Evolutionary conservation across 2,797 vertebrate species (phyloP), one percentile per base, ranked within the genome.

Genomic region (Syngnathus acus): DNA sequence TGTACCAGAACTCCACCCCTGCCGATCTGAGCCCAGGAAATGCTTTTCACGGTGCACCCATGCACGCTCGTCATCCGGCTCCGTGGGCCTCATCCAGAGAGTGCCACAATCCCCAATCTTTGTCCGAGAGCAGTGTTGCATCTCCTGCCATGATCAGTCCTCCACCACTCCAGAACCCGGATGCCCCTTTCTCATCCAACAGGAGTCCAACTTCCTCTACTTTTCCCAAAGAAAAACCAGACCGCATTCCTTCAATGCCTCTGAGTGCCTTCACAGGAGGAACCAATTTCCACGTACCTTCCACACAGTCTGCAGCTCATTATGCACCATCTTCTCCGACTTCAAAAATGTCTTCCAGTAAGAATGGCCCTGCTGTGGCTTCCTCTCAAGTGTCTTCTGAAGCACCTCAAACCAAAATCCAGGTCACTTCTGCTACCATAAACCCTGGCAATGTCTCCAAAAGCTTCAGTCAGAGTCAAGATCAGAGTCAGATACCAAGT

Each of bases 201-300:
- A 86, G 68, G 66, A 88, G 81, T 23, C 78, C 86, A 75, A 84
- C 39, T 74, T 72, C 65, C 32, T 82, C n/a, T 70, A 32, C 70
- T 14, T 51, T 67, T 17, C 68, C 1, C 23, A 43, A 75, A 4
- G 65, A 70, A 4, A 85, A 70, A 58, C 72, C 81, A 11, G 88
- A 89, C 65, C 74, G 76, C 68, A 68, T 84, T 64, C 80, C 85
- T 16, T 60, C 68, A 4, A 72, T 87, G 62, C 85, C 87, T 54
- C 70, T 84, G 61, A 87, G 83, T 65, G 79, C 84, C 73, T 85
- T 89, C 74, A 76, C 86, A 6, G 86, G 82, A 19, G 75, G 79
- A 43, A 72, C 72, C 9, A 85, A 89, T 53, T 43, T 81, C 17
- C 76, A 80, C 60, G 62, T 66, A 42, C 68, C 75, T 66, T 72